Conservation (phyloP, 2,113 vertebrate genomes). For the Oreocharis arfaki region DNA sequence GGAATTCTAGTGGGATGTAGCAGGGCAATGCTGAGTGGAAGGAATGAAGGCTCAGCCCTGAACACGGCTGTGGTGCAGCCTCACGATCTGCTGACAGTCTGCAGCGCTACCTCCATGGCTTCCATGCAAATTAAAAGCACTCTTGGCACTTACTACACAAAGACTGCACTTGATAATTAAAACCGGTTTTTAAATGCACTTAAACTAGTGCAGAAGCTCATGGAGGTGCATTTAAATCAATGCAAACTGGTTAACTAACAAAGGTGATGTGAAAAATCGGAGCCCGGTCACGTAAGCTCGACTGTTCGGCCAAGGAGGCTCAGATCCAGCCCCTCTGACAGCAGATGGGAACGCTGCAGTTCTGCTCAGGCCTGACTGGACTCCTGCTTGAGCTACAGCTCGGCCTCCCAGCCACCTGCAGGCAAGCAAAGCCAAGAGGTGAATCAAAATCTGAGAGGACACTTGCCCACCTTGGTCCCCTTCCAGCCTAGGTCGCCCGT, state of each 20-base stretch:
- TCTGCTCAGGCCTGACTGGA: neutral
- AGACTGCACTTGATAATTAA: slow-evolving; percentile 11
- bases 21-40: neutral
- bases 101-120: neutral
- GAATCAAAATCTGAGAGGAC: neutral
- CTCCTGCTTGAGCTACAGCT: neutral
- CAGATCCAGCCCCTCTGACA: neutral
- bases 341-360: neutral
- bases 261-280: neutral
- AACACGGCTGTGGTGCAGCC: neutral
- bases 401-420: neutral
- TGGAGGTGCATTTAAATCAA: neutral
- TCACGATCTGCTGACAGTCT: neutral
- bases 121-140: neutral
- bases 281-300: neutral
- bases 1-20: neutral
- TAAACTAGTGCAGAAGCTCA: neutral
- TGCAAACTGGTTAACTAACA: neutral
- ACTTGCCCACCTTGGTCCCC: neutral
- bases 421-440: neutral
- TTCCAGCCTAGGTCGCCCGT: neutral
- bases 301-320: neutral
- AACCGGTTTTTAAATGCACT: neutral
- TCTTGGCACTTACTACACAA: neutral
- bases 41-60: neutral